These are phyloP conservation scores for Silurus meridionalis DNA, from an alignment of 2,113 vertebrate genomes.

Conservation along the genomic window DNA sequence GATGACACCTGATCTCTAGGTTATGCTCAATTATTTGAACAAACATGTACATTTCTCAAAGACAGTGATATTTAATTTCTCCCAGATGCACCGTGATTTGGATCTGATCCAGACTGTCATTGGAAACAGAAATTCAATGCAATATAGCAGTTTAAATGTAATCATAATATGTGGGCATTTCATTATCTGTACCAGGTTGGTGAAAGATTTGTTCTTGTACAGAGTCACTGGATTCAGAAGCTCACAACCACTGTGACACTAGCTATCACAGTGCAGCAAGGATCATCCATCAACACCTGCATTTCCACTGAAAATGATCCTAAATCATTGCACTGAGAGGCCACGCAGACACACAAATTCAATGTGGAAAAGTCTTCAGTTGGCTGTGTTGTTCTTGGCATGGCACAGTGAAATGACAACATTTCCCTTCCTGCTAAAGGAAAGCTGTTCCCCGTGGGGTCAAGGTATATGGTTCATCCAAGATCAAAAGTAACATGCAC, in stretches of 20 bases:
- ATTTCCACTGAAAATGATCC: constrained; percentile 51
- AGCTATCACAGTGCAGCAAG: constrained; percentile 37
- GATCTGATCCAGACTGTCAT: constrained; percentile 49
- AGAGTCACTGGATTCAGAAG: background rate
- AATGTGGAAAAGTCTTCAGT: constrained; percentile 64
- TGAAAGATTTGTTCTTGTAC: constrained; percentile 36
- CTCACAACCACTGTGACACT: constrained; percentile 37
- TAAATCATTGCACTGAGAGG: constrained; percentile 55
- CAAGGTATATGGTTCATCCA: constrained; percentile 65
- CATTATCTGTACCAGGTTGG: constrained; percentile 39
- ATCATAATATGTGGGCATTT: constrained; percentile 44
- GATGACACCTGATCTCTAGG: constrained; percentile 33
- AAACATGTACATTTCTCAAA: constrained; percentile 58
- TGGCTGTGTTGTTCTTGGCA: constrained; percentile 64
- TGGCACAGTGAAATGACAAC: constrained; percentile 59
- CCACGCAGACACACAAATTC: constrained; percentile 41
- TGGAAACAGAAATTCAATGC: constrained; percentile 52
- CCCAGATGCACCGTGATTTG: constrained; percentile 54
- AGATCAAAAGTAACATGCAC: constrained; percentile 62
- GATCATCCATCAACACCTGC: constrained; percentile 59
- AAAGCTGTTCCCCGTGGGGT: constrained; percentile 66
- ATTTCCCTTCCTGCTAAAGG: constrained; percentile 67
- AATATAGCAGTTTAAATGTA: constrained; percentile 22
- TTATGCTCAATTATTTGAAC: constrained; percentile 52
- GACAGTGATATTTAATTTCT: constrained; percentile 51